Conservation (phyloP, 1,140 invertebrate species). For the Doryteuthis pealeii region DNA sequence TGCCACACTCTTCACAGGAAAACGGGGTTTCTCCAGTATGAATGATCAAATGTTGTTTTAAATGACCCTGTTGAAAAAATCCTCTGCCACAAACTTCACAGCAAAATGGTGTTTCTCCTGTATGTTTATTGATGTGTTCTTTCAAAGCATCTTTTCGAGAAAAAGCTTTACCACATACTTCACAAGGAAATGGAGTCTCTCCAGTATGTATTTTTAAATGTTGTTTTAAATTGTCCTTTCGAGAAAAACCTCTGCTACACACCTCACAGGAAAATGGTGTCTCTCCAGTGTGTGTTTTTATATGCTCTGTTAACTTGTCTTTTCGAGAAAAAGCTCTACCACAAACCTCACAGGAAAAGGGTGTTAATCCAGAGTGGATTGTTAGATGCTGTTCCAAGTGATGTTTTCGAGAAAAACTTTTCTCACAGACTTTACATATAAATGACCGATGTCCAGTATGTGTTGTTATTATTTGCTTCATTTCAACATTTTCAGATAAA, state of each 20-base stretch:
- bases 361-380: conserved; percentile 9
- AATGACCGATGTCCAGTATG: conserved; percentile 11
- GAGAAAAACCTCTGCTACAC: conserved; percentile 15
- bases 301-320: background rate
- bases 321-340: background rate
- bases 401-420: background rate
- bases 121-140: conserved; percentile 61
- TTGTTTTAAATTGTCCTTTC: conserved; percentile 10
- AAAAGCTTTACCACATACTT: conserved; percentile 32
- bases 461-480: too few species aligned
- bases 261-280: conserved; percentile 27
- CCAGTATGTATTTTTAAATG: conserved; percentile 11
- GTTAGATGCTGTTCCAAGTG: conserved; percentile 14
- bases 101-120: conserved; percentile 84
- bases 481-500: too few species aligned
- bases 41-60: conserved; percentile 24
- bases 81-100: conserved; percentile 84
- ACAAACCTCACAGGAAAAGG: conserved; percentile 14
- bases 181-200: conserved; percentile 19
- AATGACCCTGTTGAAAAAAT: conserved; percentile 5
- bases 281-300: conserved; percentile 20
- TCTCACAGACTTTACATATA: conserved; percentile 7
- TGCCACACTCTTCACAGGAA: conserved; percentile 25
- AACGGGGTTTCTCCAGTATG: conserved; percentile 29
- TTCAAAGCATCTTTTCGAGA: conserved; percentile 28